Evolutionary conservation across 2,113 vertebrate species (phyloP).

Genomic region (Callionymus lyra): DNA sequence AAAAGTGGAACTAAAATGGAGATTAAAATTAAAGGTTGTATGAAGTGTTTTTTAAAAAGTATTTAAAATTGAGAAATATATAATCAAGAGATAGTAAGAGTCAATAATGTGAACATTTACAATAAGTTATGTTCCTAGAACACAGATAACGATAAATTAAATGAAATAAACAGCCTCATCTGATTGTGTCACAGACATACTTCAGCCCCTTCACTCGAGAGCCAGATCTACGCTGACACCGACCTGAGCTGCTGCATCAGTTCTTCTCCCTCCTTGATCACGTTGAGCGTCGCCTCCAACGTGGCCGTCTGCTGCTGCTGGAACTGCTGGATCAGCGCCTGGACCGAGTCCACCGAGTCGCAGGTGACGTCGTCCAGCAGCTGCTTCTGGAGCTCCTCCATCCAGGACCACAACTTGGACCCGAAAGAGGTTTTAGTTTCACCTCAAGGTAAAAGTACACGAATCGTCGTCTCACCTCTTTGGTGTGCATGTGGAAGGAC

Average conservation of each 20-base stretch:
- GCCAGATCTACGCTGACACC: too few relatives aligned
- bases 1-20: too few relatives aligned
- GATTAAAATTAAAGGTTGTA: too few relatives aligned
- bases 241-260: constrained; percentile 97
- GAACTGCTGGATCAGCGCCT: constrained; percentile 96
- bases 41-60: too few relatives aligned
- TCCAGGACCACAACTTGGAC: constrained; percentile 95
- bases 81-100: too few relatives aligned
- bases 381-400: constrained; percentile 98
- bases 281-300: constrained; percentile 90
- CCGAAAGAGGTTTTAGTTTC: not conserved
- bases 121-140: too few relatives aligned
- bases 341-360: constrained; percentile 90
- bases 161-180: too few relatives aligned
- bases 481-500: constrained; percentile 97
- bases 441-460: not conserved
- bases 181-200: too few relatives aligned
- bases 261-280: constrained; percentile 97
- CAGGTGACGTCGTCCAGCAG: constrained; percentile 91
- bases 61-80: too few relatives aligned
- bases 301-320: constrained; percentile 96
- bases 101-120: too few relatives aligned
- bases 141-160: too few relatives aligned
- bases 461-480: constrained; percentile 77
- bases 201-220: too few relatives aligned